phyloP scores from a whole-genome alignment of 2,797 vertebrate species.

The Austrolebias charrua region DNA sequence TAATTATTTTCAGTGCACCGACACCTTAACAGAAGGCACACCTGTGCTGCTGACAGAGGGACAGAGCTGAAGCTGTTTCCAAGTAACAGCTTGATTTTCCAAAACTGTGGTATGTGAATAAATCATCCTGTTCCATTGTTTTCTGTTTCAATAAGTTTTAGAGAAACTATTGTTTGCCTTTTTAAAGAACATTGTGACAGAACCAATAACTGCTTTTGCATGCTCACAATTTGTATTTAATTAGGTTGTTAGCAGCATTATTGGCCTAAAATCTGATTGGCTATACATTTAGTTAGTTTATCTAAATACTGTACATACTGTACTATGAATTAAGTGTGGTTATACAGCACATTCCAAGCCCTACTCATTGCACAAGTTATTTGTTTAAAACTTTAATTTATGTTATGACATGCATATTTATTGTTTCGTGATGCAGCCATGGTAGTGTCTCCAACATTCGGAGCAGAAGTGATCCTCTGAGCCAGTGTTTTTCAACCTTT shows the following conservation, averaged over 20 bases:
- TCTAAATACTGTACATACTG: too few species aligned
- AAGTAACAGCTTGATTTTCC: background rate
- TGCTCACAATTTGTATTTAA: too few species aligned
- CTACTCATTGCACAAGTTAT: background rate
- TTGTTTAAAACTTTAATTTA: too few species aligned
- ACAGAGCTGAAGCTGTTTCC: background rate
- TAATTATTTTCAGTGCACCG: background rate
- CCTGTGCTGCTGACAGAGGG: background rate
- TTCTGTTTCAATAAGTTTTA: background rate
- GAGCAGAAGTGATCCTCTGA: too few species aligned
- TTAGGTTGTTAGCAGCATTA: background rate
- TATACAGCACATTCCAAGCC: too few species aligned
- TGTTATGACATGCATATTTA: too few species aligned
- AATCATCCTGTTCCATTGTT: background rate
- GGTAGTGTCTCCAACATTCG: too few species aligned
- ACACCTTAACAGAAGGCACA: background rate
- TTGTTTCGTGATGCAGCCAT: too few species aligned
- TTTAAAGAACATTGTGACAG: background rate
- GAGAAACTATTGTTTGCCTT: background rate
- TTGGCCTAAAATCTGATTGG: too few species aligned
- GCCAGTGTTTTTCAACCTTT: too few species aligned
- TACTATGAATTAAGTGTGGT: too few species aligned
- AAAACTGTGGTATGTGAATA: background rate
- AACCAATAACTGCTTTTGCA: background rate
- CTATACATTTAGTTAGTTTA: too few species aligned